These are phyloP conservation scores for Myodes glareolus DNA, from an alignment of 2,113 vertebrate species.

Conservation along the genomic window DNA sequence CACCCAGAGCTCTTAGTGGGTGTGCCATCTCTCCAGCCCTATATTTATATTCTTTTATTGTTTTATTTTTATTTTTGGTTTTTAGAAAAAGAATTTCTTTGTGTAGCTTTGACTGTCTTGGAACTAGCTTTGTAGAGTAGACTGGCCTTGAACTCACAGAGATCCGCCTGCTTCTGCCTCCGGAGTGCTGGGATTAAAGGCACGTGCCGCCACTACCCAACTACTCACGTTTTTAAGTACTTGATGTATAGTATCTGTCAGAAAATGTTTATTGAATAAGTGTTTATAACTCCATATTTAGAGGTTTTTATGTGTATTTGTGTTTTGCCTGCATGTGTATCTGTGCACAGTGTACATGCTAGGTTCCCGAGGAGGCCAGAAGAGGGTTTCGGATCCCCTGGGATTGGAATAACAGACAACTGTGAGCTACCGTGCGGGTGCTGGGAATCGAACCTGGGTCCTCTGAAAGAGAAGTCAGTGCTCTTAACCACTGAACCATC, in stretches of 20 bases:
- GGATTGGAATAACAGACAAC: background rate
- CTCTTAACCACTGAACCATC: background rate
- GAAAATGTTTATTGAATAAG: constrained; percentile 19
- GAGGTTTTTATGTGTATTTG: background rate
- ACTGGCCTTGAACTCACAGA: background rate
- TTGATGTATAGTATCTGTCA: background rate
- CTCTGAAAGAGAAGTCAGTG: background rate
- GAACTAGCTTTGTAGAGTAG: background rate
- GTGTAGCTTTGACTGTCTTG: background rate
- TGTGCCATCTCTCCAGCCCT: background rate
- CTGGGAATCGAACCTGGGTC: background rate
- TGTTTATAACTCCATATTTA: background rate
- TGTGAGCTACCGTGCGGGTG: background rate
- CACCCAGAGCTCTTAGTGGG: background rate
- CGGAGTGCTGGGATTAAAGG: background rate
- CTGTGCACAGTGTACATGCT: background rate
- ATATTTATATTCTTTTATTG: background rate
- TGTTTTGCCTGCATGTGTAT: background rate
- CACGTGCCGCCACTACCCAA: background rate
- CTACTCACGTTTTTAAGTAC: background rate
- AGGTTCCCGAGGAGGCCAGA: background rate
- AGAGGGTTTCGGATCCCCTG: background rate
- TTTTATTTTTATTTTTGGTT: background rate
- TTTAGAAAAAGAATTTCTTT: background rate
- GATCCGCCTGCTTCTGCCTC: background rate